phyloP scores from a whole-genome alignment of 2,113 vertebrate species.

The Tauraco erythrolophus region DNA sequence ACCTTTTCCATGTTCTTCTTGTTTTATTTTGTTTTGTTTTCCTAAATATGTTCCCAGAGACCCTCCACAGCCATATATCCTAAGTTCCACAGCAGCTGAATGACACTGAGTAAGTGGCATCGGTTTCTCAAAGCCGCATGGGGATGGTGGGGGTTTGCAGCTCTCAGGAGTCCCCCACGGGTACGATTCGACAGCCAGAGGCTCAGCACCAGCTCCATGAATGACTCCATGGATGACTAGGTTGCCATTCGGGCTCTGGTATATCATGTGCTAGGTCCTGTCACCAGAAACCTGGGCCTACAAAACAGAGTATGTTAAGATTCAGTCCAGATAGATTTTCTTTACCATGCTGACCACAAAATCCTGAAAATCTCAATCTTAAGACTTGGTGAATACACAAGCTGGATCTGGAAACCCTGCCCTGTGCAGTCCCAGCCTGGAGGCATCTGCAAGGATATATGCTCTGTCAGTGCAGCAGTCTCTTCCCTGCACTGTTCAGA shows the following conservation, averaged over 20 bases:
- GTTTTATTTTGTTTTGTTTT: fast-evolving
- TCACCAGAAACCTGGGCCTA: not conserved
- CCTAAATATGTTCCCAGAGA: not conserved
- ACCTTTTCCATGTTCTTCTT: not conserved
- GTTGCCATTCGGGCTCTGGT: not conserved
- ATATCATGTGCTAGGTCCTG: not conserved
- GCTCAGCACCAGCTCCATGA: too few relatives aligned
- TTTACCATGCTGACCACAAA: not conserved
- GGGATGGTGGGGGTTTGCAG: too few relatives aligned
- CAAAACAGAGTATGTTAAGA: not conserved
- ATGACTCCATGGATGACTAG: not conserved
- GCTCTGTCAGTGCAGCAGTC: not conserved
- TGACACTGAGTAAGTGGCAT: too few relatives aligned
- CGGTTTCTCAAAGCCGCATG: not conserved
- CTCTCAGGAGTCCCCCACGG: fast-evolving
- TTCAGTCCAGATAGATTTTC: not conserved
- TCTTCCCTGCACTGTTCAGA: not conserved
- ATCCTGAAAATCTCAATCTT: not conserved
- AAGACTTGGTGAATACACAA: not conserved
- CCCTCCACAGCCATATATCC: too few relatives aligned
- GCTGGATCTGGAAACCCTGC: not conserved
- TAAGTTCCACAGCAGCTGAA: not conserved
- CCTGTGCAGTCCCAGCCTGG: not conserved
- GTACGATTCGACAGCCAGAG: fast-evolving
- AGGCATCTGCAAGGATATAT: not conserved